Evolutionary conservation across 1,140 invertebrate species (phyloP), one percentile per base, ranked within the genome.

Genomic region (Lucilia sericata): DNA sequence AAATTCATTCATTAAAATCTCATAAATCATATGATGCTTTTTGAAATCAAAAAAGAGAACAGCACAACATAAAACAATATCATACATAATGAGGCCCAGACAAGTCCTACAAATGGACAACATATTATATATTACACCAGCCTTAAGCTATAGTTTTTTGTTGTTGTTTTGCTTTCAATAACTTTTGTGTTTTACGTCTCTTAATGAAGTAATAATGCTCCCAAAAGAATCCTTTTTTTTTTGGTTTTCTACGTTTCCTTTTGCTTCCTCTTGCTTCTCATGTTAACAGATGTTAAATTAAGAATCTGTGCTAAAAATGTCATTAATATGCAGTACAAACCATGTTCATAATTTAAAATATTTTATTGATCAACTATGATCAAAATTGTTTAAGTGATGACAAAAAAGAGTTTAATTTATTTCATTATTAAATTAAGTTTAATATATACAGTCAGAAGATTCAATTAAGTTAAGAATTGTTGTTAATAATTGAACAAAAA

Each of bases 231-330:
- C n/a, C 76, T 49, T 49, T 42, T 42, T 42, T 42, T 42, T 36
- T 4, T 4, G 13, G 25, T 30, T 30, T 49, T 51, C n/a, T 80
- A 25, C 51, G 76, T 80, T 51, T 30, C 25, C 25, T 49, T 80
- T 51, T 21, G n/a, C n/a, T 47, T 30, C 2, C 14, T 80, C 10
- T 80, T 80, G 42, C 2, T 49, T 70, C n/a, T 19, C 76, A 51
- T 80, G 76, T 80, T 80, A 80, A 80, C 76, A 80, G 76, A 80
- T 80, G 76, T 80, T 80, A 80, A 80, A 80, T 80, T 80, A 49
- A 80, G n/a, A 80, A 80, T 49, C 36, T 51, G 76, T 51, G 76
- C 76, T 80, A 80, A 80, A 80, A 80, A 80, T 80, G 42, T 80
- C 76, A 80, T 80, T 80, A 80, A 49, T 80, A 80, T 80, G 76